Percentiles rank a stretch among this genome's conserved stretches.
Evolutionary conservation across 2,888 invertebrate genomes (phyloP).

Genomic region (Merodon equestris): DNA sequence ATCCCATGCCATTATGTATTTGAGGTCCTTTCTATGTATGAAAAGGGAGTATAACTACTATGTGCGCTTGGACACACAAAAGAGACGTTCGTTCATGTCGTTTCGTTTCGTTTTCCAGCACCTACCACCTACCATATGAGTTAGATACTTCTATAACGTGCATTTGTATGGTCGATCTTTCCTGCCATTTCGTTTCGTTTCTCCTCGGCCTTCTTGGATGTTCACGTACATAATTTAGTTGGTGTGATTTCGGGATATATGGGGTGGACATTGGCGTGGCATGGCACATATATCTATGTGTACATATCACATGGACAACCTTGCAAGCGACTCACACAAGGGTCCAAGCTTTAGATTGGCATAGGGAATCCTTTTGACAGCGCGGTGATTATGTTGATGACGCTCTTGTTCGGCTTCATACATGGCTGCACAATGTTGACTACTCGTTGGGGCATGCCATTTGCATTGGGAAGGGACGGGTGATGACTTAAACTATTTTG

Average conservation of each 20-base stretch:
- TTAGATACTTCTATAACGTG: conserved; percentile 55
- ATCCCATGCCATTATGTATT: conserved; percentile 66
- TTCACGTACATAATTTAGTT: conserved; percentile 62
- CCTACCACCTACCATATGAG: conserved; percentile 52
- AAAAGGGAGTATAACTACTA: conserved; percentile 56
- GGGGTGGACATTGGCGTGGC: conserved; percentile 58
- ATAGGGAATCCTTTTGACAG: conserved; percentile 25
- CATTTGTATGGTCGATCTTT: background rate
- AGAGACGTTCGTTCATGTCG: conserved; percentile 34
- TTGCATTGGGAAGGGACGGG: conserved; percentile 18
- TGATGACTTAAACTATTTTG: conserved; percentile 34
- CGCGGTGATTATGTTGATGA: conserved; percentile 40
- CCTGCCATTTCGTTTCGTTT: conserved; percentile 1
- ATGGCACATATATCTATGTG: conserved; percentile 10
- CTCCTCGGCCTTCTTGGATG: background rate
- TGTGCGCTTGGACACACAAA: conserved; percentile 64
- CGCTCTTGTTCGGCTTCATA: conserved; percentile 51
- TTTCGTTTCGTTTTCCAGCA: too few species aligned
- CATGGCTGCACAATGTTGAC: conserved; percentile 31
- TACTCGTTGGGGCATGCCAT: conserved; percentile 24
- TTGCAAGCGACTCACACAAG: conserved; percentile 16
- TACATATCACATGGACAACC: conserved; percentile 1
- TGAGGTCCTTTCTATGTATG: conserved; percentile 66
- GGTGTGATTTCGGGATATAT: conserved; percentile 58
- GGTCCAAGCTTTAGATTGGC: conserved; percentile 46